Evolutionary conservation across 2,797 vertebrate genomes (phyloP), one percentile per base, ranked within the genome.

Genomic region (Alca torda): DNA sequence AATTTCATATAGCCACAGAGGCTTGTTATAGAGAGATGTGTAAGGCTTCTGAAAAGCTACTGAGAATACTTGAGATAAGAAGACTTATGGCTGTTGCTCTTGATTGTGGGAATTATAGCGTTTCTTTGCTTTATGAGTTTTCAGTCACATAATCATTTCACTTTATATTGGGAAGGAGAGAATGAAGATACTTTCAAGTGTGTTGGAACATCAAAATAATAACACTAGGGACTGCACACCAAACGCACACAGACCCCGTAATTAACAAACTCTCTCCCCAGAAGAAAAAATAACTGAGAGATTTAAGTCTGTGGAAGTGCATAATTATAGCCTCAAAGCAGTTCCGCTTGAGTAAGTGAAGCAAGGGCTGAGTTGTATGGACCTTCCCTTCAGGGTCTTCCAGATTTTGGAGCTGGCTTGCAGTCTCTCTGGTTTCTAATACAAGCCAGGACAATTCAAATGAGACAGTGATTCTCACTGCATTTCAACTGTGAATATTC

Each of bases 31-130:
- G 68, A 75, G 51, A 90, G 21, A 28, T 83, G 54, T 46, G 53
- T 63, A 74, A 70, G 70, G 60, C 28, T 91, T 84, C 86, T 80
- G 28, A 87, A 95, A 93, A 85, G 59, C 79, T 91, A 16, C 82
- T 82, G 87, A 92, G 84, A 95, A 65, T 54, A 78, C 43, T 65
- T 93, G 25, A 76, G 60, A 51, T 51, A 72, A 63, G 85, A 91
- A 14, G n/a, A 45, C 75, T 86, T n/a, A 61, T 63, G 30, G 57
- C 13, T 87, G 6, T 50, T 86, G 48, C 25, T 90, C 33, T 74
- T 33, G 61, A 84, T 41, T 54, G 43, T 85, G 53, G 6, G 3
- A 35, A 64, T 24, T 57, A 61, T 85, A 76, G 59, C 33, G 35
- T 57, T 77, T 35, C 88, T 60, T 61, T 92, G 41, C 77, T 83